A percentile compares a stretch with the other conserved stretches of the same genome.
These are phyloP conservation scores for Tiliqua scincoides DNA, from an alignment of 2,113 vertebrate genomes.

Conservation along the genomic window DNA sequence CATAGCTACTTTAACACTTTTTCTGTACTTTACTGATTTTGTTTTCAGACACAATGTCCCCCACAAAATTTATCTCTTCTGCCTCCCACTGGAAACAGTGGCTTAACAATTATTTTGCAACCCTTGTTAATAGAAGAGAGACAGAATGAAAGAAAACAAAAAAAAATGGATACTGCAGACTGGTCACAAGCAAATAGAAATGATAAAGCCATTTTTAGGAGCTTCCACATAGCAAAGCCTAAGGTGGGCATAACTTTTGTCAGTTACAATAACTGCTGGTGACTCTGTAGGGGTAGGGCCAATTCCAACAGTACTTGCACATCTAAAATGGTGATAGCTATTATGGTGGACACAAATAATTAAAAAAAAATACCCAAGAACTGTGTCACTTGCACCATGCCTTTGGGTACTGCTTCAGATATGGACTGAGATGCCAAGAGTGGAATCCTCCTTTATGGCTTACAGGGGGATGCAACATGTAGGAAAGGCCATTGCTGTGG, in stretches of 20 bases:
- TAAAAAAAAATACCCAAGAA: background rate
- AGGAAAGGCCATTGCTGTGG: background rate
- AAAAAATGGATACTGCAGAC: background rate
- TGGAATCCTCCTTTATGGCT: slow-evolving; percentile 28
- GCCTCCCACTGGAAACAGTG: background rate
- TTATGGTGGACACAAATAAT: background rate
- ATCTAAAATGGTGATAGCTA: background rate
- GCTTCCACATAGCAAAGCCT: background rate
- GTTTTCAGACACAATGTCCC: background rate
- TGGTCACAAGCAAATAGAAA: background rate
- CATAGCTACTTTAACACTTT: background rate
- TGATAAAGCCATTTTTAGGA: background rate
- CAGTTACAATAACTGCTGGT: background rate
- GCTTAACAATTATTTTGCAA: background rate
- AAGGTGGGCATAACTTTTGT: background rate
- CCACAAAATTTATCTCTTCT: background rate
- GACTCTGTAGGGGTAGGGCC: background rate
- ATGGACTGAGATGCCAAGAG: slow-evolving; percentile 1
- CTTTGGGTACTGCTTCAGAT: slow-evolving; percentile 1
- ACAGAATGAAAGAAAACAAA: background rate
- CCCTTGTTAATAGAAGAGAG: background rate
- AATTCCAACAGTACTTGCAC: background rate
- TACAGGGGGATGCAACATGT: background rate
- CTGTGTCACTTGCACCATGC: background rate
- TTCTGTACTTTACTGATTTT: too few relatives aligned